Conservation (phyloP, 1,140 invertebrate genomes). For the Cardiocondyla obscurior region DNA sequence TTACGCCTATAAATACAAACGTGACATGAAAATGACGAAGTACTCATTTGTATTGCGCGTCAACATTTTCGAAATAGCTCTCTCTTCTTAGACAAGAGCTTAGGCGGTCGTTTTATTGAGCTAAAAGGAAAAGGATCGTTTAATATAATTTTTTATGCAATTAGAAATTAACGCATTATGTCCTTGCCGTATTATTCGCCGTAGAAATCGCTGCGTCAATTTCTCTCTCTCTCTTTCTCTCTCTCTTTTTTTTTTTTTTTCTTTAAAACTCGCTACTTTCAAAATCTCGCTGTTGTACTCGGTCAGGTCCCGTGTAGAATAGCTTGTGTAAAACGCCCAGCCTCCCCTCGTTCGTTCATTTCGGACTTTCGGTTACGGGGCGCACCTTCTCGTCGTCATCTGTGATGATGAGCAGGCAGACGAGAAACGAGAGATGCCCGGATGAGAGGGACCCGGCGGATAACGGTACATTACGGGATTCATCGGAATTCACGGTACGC, state of each 20-base stretch:
- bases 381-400: conserved; percentile 49
- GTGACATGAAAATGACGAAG: conserved; percentile 57
- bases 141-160: not conserved
- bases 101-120: not conserved
- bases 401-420: conserved; percentile 33
- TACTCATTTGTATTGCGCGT: conserved; percentile 16
- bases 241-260: no score
- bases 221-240: no score
- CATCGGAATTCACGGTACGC: conserved; percentile 80
- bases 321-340: conserved; percentile 7
- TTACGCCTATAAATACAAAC: conserved; percentile 68
- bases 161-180: not conserved
- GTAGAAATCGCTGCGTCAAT: not conserved
- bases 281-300: not conserved
- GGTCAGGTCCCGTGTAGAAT: not conserved
- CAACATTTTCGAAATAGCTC: conserved; percentile 17
- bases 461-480: conserved; percentile 80
- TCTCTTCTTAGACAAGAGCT: not conserved
- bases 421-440: conserved; percentile 66
- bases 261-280: not conserved
- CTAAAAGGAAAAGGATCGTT: not conserved
- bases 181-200: not conserved
- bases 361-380: conserved; percentile 50
- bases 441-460: conserved; percentile 72
- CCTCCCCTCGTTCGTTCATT: not conserved